Evolutionary conservation across 2,113 vertebrate genomes (phyloP), one percentile per base, ranked within the genome.

Genomic region (Orycteropus afer): DNA sequence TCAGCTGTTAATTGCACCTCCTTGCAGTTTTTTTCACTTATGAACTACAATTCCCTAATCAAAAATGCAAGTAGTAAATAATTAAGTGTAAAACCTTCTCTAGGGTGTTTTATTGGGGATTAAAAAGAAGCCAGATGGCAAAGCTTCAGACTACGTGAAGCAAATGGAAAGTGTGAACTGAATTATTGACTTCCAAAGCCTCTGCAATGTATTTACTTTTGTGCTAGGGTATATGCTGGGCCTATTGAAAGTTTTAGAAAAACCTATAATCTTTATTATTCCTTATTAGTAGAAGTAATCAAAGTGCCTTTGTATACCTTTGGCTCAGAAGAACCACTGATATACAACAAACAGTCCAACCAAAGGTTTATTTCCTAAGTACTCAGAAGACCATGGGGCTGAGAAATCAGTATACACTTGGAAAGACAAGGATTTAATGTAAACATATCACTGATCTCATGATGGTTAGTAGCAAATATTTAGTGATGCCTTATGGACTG

Each of bases 11-110:
- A 20, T 88, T 93, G 76, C 14, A 69, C 67, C 37, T 92, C n/a
- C 13, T 69, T 47, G 81, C 32, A 84, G 81, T 17, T 49, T 96
- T n/a, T 79, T 95, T 87, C 23, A 84, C 69, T 92, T 94, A 45
- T 57, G 77, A 89, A 57, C 55, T 74, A 55, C 12, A 73, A 63
- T 92, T 86, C 23, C 5, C 22, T 92, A 87, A 94, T 92, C 37
- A 89, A 85, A n/a, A 93, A 89, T n/a, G 25, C 32, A 93, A 80
- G 42, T 80, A 32, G 45, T 87, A 81, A n/a, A 61, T 23, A 25
- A 93, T 71, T 69, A 49, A 71, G 51, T 80, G 25, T 57, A 89
- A 94, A 95, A 82, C 34, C 29, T 94, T 89, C 40, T 94, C 15
- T 47, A 59, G 55, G 25, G 27, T 92, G 45, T 89, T 87, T 81